Percentiles rank a stretch among this genome's conserved stretches.
Evolutionary conservation across 2,888 invertebrate species (phyloP).

Genomic region (Microdon myrmicae): DNA sequence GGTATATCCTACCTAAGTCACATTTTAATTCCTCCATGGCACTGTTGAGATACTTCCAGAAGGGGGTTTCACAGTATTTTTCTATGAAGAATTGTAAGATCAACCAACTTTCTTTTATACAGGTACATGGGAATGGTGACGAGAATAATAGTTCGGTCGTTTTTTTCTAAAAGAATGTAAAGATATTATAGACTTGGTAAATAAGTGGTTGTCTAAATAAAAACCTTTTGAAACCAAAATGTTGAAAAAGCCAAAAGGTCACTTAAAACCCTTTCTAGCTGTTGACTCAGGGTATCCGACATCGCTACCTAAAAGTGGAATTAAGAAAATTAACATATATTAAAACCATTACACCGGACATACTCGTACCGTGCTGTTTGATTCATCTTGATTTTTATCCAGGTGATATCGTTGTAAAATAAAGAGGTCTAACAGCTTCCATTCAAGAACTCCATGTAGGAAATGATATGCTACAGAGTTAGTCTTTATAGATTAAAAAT

Average conservation of each 20-base stretch:
- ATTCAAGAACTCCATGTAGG: constrained; percentile 64
- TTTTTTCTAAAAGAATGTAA: constrained; percentile 59
- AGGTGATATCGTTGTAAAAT: constrained; percentile 55
- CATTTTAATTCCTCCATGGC: constrained; percentile 58
- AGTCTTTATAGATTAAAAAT: constrained; percentile 35
- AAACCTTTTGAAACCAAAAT: constrained; percentile 56
- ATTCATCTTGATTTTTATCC: not conserved
- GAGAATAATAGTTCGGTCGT: constrained; percentile 65
- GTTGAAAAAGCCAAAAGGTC: constrained; percentile 58
- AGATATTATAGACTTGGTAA: constrained; percentile 31
- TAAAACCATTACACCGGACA: not conserved
- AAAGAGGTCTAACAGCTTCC: constrained; percentile 63
- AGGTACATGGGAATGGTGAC: constrained; percentile 71
- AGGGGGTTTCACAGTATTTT: constrained; percentile 57
- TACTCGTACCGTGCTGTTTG: constrained; percentile 1
- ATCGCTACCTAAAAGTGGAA: not conserved
- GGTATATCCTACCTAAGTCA: constrained; percentile 49
- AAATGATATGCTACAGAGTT: constrained; percentile 63
- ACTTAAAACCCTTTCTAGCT: constrained; percentile 56
- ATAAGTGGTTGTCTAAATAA: not conserved
- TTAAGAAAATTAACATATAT: not conserved
- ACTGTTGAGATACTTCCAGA: constrained; percentile 68
- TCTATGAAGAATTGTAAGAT: constrained; percentile 68
- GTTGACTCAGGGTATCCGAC: constrained; percentile 31
- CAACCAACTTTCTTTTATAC: constrained; percentile 71